Evolutionary conservation across 1,140 invertebrate genomes (phyloP).

Genomic region (Hypsibius dujardini): DNA sequence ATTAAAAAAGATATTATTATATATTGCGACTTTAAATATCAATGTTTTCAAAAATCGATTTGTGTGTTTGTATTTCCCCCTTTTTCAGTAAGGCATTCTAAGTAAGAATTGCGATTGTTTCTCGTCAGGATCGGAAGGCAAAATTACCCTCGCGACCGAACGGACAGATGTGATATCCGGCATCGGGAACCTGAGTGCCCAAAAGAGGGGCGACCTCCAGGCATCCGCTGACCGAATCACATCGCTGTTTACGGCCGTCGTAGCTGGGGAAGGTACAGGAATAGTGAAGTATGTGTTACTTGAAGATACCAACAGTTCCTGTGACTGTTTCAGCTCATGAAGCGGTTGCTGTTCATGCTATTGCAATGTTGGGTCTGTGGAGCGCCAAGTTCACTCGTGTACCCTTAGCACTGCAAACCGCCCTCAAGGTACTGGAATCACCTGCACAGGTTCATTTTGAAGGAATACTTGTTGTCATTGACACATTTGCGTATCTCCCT

Average conservation of each 20-base stretch:
- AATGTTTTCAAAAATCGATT: not conserved
- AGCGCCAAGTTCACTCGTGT: conserved; percentile 41
- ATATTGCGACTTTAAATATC: not conserved
- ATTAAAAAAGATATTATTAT: not conserved
- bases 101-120: too few species aligned
- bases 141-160: conserved; percentile 66
- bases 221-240: conserved; percentile 44
- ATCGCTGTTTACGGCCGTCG: conserved; percentile 52
- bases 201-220: conserved; percentile 39
- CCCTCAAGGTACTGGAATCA: conserved; percentile 14
- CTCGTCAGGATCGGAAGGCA: conserved; percentile 55
- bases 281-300: conserved; percentile 18
- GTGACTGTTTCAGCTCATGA: conserved; percentile 54
- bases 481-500: conserved; percentile 19
- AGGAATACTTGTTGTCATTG: not conserved
- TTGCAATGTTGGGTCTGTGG: conserved; percentile 65
- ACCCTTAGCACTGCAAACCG: not conserved
- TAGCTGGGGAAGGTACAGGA: conserved; percentile 52
- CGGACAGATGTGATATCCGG: conserved; percentile 67
- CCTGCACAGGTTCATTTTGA: not conserved
- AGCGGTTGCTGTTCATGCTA: conserved; percentile 58
- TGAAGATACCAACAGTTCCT: conserved; percentile 25
- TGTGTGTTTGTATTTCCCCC: too few species aligned
- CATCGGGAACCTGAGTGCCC: conserved; percentile 57
- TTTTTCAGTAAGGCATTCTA: too few species aligned